Conservation (phyloP, 2,888 invertebrate genomes). For the Heliconius erato region DNA sequence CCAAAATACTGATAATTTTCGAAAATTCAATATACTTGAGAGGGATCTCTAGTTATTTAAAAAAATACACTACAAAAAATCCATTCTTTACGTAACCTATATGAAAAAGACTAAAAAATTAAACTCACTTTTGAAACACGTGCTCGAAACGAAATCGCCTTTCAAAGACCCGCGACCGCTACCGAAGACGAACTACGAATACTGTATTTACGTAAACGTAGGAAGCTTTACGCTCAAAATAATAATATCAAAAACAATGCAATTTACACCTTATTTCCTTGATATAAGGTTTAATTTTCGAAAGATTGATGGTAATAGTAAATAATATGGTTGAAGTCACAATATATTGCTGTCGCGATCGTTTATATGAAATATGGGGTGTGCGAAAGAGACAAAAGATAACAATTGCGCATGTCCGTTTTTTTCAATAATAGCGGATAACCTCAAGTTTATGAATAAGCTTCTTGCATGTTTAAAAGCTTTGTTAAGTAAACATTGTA, state of each 20-base stretch:
- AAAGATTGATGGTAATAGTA: slow-evolving; percentile 53
- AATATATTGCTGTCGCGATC: slow-evolving; percentile 66
- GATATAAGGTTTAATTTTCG: slow-evolving; percentile 40
- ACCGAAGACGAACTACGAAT: slow-evolving; percentile 55
- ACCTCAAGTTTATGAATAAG: slow-evolving; percentile 44
- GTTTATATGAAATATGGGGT: slow-evolving; percentile 52
- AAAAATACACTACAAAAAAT: background rate
- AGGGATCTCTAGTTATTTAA: no score
- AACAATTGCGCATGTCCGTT: slow-evolving; percentile 71
- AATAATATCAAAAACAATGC: slow-evolving; percentile 59
- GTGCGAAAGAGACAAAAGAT: slow-evolving; percentile 61
- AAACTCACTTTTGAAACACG: slow-evolving; percentile 52
- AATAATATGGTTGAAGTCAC: slow-evolving; percentile 65
- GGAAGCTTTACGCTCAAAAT: slow-evolving; percentile 71
- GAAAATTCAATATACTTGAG: background rate
- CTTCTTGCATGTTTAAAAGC: slow-evolving; percentile 31
- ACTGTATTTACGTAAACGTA: slow-evolving; percentile 61
- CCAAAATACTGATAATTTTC: background rate
- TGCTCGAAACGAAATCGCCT: slow-evolving; percentile 43
- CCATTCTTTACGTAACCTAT: background rate
- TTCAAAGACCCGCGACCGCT: slow-evolving; percentile 35
- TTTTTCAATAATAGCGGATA: slow-evolving; percentile 47
- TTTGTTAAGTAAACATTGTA: slow-evolving; percentile 10
- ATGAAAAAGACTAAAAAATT: background rate
- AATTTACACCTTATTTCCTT: slow-evolving; percentile 59